Evolutionary conservation across 2,888 invertebrate species (phyloP).

Genomic region (Drosophila meridiana): DNA sequence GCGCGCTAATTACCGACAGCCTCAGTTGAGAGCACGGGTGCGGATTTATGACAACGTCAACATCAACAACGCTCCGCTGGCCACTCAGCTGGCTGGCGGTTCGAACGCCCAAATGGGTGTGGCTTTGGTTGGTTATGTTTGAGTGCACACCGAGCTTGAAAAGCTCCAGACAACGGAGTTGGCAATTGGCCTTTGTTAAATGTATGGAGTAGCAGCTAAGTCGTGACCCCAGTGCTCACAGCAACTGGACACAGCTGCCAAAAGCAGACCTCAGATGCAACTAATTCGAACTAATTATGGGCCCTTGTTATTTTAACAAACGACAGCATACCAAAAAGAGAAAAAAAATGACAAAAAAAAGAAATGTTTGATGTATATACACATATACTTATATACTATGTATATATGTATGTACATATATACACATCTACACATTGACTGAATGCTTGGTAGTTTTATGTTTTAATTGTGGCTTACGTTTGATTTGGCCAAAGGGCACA

Average conservation of each 20-base stretch:
- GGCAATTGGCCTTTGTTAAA: slow-evolving; percentile 35
- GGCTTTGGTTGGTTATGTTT: slow-evolving; percentile 22
- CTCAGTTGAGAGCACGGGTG: slow-evolving; percentile 54
- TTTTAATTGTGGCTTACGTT: slow-evolving; percentile 79
- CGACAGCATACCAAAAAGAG: slow-evolving; percentile 24
- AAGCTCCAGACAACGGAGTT: slow-evolving; percentile 34
- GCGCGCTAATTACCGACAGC: slow-evolving; percentile 75
- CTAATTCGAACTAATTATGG: slow-evolving; percentile 74
- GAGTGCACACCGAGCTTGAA: slow-evolving; percentile 48
- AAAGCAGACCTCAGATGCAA: slow-evolving; percentile 64
- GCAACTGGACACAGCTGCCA: slow-evolving; percentile 53
- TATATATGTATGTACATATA: slow-evolving; percentile 42
- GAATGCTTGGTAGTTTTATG: slow-evolving; percentile 66
- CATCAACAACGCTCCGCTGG: slow-evolving; percentile 54
- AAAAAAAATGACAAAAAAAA: background rate
- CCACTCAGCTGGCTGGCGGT: slow-evolving; percentile 31
- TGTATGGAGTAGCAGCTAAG: background rate
- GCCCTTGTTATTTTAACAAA: slow-evolving; percentile 46
- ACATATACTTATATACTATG: background rate
- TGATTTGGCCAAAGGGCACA: slow-evolving; percentile 74
- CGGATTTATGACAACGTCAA: slow-evolving; percentile 75
- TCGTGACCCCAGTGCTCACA: background rate
- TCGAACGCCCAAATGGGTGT: slow-evolving; percentile 5
- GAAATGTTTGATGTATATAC: slow-evolving; percentile 63
- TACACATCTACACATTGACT: slow-evolving; percentile 11